Base-by-base conservation (phyloP, 2,888 invertebrate genomes). In the Polyommatus iphigenia region DNA sequence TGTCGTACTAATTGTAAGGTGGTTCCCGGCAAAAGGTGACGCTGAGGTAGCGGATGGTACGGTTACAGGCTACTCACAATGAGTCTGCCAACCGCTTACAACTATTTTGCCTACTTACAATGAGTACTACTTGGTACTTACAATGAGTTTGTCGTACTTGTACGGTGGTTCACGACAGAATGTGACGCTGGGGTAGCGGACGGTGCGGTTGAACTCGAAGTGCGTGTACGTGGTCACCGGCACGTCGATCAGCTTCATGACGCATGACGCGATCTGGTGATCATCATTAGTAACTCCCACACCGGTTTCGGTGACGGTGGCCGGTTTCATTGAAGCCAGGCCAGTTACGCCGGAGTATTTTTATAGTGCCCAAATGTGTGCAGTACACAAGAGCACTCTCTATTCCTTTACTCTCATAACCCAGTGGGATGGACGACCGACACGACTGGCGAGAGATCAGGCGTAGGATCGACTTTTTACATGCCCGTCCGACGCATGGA, bases 141-240 rank as follows among this genome's bases (percentile, higher is more conserved):
- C 96, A 84, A 87, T 81, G 81, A 96, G 85, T 75, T 95, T 91
- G 1, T 95, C 88, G 71, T 85, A 91, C 84, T 96, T 96, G 83
- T 96, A 96, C 0, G 96, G 93, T 0, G 96, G 96, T 78, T 95
- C 95, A 32, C 96, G 90, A 82, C 97, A 97, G 81, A 97, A 92
- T 0, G 96, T 97, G 0, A 97, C 85, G 73, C 96, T 96, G 0
- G 97, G 96, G 88, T 96, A 96, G 81, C 93, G 87, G 77, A 97
- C 91, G 0, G 96, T 95, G 50, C 96, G 94, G 85, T 96, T 96
- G 78, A 96, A 93, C 82, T 95, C 95, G 80, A 96, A 96, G 83
- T 95, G 95, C 0, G 96, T 96, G 87, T 96, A 95, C 1, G 96
- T 96, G 0, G 96, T 95, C 50, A 96, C 94, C 0, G 96, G 96